Base-by-base conservation (phyloP, 2,797 vertebrate species). In the Pseudopleuronectes americanus region DNA sequence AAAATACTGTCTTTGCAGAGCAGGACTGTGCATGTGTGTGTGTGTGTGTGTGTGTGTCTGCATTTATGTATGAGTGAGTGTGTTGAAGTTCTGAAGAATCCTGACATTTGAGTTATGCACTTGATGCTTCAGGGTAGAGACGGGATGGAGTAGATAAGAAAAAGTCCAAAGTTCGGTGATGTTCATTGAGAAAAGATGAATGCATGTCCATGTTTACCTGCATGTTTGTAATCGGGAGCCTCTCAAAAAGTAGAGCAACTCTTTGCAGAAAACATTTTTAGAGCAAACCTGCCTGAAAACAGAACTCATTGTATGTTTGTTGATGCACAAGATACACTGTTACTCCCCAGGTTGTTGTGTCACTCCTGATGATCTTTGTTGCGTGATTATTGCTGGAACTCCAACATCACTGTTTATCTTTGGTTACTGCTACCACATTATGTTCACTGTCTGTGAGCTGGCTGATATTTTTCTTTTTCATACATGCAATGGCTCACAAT, bases 181-280 rank as follows among this genome's bases (percentile, higher is more conserved):
- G 57, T 72, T 77, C 22, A 36, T 26, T 72, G 3, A 10, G 22
- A 48, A 82, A 68, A 71, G 57, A 57, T 36, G 48, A 71, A 49
- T 85, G 87, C 83, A 88, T 83, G 84, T 56, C 68, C 53, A 54
- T 74, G 79, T 58, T 76, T 60, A 43, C 74, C 78, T 79, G 66
- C 79, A 78, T 62, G 63, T 84, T 74, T 68, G 23, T 56, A 31
- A 74, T 69, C 55, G 68, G 57, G 66, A 4, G 55, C 14, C 51
- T 52, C 57, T 53, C 59, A n/a, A 61, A 49, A 74, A 74, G 53
- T 68, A 73, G 26, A 73, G 75, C 57, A 79, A 64, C 58, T 76
- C 56, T 66, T 33, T 21, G 3, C 80, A 61, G 13, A 51, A 26
- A 21, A 52, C 33, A 57, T 57, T 49, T 54, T 64, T 47, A 66